Evolutionary conservation across 2,888 invertebrate genomes (phyloP).

Genomic region (Drymonia ruficornis): DNA sequence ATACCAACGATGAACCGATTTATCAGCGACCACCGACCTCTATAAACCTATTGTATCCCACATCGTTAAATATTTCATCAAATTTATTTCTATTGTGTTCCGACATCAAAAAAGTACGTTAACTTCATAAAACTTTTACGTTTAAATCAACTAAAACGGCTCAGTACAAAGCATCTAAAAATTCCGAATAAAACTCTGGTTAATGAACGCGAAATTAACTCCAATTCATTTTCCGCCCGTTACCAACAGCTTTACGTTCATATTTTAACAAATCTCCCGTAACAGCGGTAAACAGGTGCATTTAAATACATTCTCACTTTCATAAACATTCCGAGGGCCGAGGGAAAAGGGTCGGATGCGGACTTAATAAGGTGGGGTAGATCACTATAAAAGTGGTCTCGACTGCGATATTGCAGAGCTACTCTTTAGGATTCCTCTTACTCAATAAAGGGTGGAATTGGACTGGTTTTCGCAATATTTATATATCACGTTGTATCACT

Average conservation of each 20-base stretch:
- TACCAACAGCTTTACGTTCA: conserved; percentile 35
- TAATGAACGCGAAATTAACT: conserved; percentile 23
- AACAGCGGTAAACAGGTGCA: conserved; percentile 66
- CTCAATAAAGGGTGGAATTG: conserved; percentile 46
- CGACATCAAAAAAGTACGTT: conserved; percentile 2
- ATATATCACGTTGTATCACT: conserved; percentile 13
- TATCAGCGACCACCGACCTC: conserved; percentile 5
- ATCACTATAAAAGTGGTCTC: conserved; percentile 65
- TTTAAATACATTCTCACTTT: conserved; percentile 70
- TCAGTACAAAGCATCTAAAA: conserved; percentile 13
- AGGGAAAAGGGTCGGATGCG: conserved; percentile 59
- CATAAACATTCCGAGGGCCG: conserved; percentile 61
- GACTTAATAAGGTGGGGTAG: conserved; percentile 71
- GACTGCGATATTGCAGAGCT: conserved; percentile 59
- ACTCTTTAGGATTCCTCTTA: conserved; percentile 58
- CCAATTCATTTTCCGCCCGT: conserved; percentile 12
- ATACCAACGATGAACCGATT: conserved; percentile 6
- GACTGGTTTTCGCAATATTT: conserved; percentile 13
- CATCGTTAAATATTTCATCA: conserved; percentile 8
- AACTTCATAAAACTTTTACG: not conserved
- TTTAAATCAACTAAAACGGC: not conserved
- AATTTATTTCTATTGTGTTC: conserved; percentile 7
- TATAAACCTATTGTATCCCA: conserved; percentile 6
- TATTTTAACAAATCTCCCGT: conserved; percentile 48
- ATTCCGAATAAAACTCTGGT: conserved; percentile 9